Evolutionary conservation across 2,797 vertebrate genomes (phyloP).

Genomic region (Eutrigla gurnardus): DNA sequence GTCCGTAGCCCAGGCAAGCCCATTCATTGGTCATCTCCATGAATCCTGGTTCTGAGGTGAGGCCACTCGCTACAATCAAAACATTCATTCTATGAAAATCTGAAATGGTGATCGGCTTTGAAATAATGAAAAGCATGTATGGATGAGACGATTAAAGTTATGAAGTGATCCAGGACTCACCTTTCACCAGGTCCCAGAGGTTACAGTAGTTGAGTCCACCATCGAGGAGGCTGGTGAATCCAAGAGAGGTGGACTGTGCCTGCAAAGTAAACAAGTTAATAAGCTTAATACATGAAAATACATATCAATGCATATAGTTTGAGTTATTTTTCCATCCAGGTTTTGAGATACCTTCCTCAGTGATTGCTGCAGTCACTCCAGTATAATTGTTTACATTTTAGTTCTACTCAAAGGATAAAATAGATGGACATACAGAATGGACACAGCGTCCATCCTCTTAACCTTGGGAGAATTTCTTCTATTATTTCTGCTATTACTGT

Average conservation of each 20-base stretch:
- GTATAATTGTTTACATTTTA: too few species aligned
- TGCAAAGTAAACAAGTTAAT: not conserved
- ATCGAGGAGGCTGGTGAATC: not conserved
- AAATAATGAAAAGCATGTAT: not conserved
- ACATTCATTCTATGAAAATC: not conserved
- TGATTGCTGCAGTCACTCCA: too few species aligned
- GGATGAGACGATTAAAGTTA: not conserved
- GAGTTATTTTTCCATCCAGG: too few species aligned
- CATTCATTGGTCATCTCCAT: slow-evolving; percentile 19
- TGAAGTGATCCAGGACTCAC: slow-evolving; percentile 36
- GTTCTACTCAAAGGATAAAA: too few species aligned
- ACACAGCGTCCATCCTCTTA: too few species aligned
- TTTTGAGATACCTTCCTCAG: too few species aligned
- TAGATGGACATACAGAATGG: too few species aligned
- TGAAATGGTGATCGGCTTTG: not conserved
- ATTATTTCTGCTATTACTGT: too few species aligned
- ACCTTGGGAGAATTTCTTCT: too few species aligned
- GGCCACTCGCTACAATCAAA: not conserved
- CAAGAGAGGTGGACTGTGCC: slow-evolving; percentile 13
- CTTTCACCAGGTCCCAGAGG: slow-evolving; percentile 50
- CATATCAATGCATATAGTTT: too few species aligned
- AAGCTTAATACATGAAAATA: not conserved
- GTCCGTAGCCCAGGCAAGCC: not conserved
- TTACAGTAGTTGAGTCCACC: slow-evolving; percentile 11
- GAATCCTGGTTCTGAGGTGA: not conserved